Conservation (phyloP, 2,797 vertebrate species). For the Knipowitschia caucasica region DNA sequence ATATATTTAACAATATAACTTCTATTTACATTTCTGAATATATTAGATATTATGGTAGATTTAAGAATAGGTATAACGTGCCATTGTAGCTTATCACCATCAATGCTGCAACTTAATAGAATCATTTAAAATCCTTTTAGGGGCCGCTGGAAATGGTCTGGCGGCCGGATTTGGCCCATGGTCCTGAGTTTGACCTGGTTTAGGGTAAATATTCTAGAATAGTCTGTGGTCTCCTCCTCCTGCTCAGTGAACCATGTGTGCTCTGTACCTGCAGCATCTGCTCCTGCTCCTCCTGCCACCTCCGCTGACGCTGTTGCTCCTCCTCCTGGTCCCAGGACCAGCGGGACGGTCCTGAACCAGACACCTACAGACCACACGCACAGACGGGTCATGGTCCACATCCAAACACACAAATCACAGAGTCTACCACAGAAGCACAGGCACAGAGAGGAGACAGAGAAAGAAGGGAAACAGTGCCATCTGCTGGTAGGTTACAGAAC, state of each 20-base stretch:
- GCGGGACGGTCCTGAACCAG: conserved; percentile 76
- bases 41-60: no score
- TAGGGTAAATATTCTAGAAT: no score
- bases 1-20: no score
- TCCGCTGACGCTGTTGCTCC: conserved; percentile 92
- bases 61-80: no score
- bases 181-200: no score
- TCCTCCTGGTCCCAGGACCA: conserved; percentile 97
- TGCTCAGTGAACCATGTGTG: no score
- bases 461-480: conserved; percentile 56
- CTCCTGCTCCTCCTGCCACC: conserved; percentile 96
- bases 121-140: no score
- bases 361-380: conserved; percentile 60
- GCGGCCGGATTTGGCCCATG: no score
- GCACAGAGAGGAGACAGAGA: conserved; percentile 58
- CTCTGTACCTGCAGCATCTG: conserved; percentile 90
- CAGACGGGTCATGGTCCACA: conserved; percentile 26
- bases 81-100: no score
- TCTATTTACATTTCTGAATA: no score
- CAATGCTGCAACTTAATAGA: no score
- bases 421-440: conserved; percentile 56
- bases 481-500: conserved; percentile 53
- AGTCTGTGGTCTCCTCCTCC: conserved; percentile 22
- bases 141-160: no score
- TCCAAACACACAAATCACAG: conserved; percentile 46